Base-by-base conservation (phyloP, 2,888 invertebrate genomes). In the Pseudococcus jackbeardsleyi region DNA sequence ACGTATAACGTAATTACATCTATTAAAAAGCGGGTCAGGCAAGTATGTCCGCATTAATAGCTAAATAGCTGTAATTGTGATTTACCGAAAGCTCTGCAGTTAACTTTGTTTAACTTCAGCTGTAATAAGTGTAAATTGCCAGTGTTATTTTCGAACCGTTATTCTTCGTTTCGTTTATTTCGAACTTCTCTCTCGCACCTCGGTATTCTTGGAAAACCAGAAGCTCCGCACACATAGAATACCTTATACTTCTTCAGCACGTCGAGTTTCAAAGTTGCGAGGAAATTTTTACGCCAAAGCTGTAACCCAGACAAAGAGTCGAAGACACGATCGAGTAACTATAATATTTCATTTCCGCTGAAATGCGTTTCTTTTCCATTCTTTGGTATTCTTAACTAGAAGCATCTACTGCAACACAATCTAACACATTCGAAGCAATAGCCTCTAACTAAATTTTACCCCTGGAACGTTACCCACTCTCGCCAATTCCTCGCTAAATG, bases 21-120 rank as follows among this genome's bases (percentile, higher is more conserved):
- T 82, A 82, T 82, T 82, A 82, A 82, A 46, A 82, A 82, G 42
- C 79, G 46, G 79, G 79, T 82, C 46, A 82, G 46, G 33, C 11
- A 82, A 82, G 79, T 82, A 82, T 46, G 46, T 82, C 79, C 79
- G 79, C 46, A 82, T 82, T 82, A 82, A 82, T 82, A 82, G 79
- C 79, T 82, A 82, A 82, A 82, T 82, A 82, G 46, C 79, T 82
- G 42, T 82, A 82, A 82, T 82, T 82, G 79, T 82, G 79, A 82
- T 82, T 82, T 82, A 82, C 79, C 79, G 79, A 82, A 82, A 42
- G 46, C 46, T 46, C 42, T 46, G 79, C 79, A 82, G 19, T 46
- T 82, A 82, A 46, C 79, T 82, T 82, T 82, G 79, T 17, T 82
- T 19, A 42, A 82, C 79, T 82, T 46, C 79, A 46, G 22, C 46